Conservation (phyloP, 2,888 invertebrate genomes). For the Syritta pipiens region DNA sequence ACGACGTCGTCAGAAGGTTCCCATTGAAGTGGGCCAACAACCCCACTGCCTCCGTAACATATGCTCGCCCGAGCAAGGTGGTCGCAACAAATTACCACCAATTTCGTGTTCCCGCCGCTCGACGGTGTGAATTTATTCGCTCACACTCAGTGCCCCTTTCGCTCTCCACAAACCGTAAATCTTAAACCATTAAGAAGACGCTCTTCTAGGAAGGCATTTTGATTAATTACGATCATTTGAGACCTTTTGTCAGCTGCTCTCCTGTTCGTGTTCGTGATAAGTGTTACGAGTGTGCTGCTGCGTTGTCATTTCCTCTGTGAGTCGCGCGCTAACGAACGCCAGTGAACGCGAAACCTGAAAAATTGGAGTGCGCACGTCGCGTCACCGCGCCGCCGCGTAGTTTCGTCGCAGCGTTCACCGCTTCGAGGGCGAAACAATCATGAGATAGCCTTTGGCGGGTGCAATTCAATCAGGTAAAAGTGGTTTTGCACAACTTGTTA, state of each 20-base stretch:
- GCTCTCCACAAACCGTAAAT: slow-evolving; percentile 10
- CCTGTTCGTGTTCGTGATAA: background rate
- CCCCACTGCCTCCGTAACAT: too few species aligned
- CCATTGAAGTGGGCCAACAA: background rate
- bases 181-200: slow-evolving; percentile 11
- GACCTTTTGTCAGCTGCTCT: slow-evolving; percentile 21
- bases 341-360: too few species aligned
- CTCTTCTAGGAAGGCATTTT: slow-evolving; percentile 39
- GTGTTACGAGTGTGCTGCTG: background rate
- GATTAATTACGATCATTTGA: slow-evolving; percentile 18
- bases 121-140: slow-evolving; percentile 36
- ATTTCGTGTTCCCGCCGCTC: slow-evolving; percentile 16
- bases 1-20: too few species aligned
- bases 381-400: too few species aligned
- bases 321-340: too few species aligned
- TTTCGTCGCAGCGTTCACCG: too few species aligned
- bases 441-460: background rate
- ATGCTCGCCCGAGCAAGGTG: background rate
- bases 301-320: background rate
- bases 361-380: too few species aligned
- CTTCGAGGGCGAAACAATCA: background rate
- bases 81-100: slow-evolving; percentile 14
- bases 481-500: slow-evolving; percentile 26
- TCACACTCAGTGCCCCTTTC: background rate
- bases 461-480: slow-evolving; percentile 17